Base-by-base conservation (phyloP, 2,888 invertebrate genomes). In the Cepaea hortensis region DNA sequence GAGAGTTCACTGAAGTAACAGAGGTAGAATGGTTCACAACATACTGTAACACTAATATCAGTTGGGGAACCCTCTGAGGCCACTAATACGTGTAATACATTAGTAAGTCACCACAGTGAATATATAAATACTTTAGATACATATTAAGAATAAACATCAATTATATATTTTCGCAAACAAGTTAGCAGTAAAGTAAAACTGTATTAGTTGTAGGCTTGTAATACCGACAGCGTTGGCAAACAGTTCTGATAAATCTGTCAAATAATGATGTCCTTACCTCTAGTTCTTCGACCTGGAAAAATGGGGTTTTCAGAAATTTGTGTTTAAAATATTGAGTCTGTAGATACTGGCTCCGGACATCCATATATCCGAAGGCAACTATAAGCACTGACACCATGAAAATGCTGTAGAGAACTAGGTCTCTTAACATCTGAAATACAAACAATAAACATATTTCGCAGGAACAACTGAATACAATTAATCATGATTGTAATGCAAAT, bases 401-500 rank as follows among this genome's bases (percentile, higher is more conserved):
- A 0, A 87, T 11, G 18, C 35, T 68, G 79, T 87, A 77, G 72
- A 84, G 35, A 35, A 87, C 4, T n/a, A 87, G 46, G 46, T 87
- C 86, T 70, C 84, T 81, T 61, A 83, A 13, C 86, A 87, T 87
- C 86, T 87, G 86, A 5, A 6, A 23, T 3, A 72, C 70, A 50
- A 73, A 83, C 18, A 23, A 79, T 48, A 55, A 9, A 0, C 3
- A 9, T n/a, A 55, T 48, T 35, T 35, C 35, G 35, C 35, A 23
- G 11, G 6, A 13, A 35, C 35, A 35, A 35, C 35, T 35, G 35
- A 35, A 35, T 35, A 35, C 35, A 35, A 35, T 35, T 35, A 15
- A 70, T 18, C 6, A 80, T 80, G 50, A 55, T 3, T 20, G 7
- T 55, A 3, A 70, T 15, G n/a, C 6, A 70, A 20, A n/a, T 7